Evolutionary conservation across 2,888 invertebrate species (phyloP).

Genomic region (Elysia crispata): DNA sequence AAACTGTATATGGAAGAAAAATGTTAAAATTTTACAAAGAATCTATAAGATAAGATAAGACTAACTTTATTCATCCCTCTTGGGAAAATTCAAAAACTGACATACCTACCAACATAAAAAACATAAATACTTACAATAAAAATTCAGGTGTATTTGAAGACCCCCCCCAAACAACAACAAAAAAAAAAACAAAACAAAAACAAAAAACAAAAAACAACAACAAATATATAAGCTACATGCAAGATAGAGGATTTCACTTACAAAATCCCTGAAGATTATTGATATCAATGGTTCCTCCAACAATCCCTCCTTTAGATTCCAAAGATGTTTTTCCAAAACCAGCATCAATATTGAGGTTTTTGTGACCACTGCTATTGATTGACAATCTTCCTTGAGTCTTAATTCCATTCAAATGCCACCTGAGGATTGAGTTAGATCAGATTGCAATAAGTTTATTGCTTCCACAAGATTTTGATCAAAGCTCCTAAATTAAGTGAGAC

Average conservation of each 20-base stretch:
- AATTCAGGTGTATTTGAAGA: not conserved
- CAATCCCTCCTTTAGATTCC: constrained; percentile 97
- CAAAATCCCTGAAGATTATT: constrained; percentile 90
- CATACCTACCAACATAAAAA: not conserved
- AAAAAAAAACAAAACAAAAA: no score
- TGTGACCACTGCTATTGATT: constrained; percentile 95
- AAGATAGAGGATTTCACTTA: constrained; percentile 61
- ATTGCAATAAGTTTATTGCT: no score
- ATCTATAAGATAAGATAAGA: no score
- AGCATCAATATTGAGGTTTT: constrained; percentile 92
- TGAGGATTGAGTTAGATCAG: constrained; percentile 67
- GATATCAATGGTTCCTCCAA: constrained; percentile 95
- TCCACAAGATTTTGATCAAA: no score
- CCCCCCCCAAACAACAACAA: no score
- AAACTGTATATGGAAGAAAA: no score
- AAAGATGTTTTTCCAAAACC: constrained; percentile 93
- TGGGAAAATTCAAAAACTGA: no score
- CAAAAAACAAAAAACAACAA: no score
- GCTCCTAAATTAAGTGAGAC: no score
- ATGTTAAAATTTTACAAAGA: not conserved
- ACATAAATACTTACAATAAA: no score
- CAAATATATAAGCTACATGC: no score
- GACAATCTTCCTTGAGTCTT: constrained; percentile 93
- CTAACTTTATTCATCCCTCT: no score
- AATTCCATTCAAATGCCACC: constrained; percentile 95